A percentile compares a stretch with the other conserved stretches of the same genome.
Evolutionary conservation across 2,888 invertebrate species (phyloP).

Genomic region (Caenorhabditis sulstoni): DNA sequence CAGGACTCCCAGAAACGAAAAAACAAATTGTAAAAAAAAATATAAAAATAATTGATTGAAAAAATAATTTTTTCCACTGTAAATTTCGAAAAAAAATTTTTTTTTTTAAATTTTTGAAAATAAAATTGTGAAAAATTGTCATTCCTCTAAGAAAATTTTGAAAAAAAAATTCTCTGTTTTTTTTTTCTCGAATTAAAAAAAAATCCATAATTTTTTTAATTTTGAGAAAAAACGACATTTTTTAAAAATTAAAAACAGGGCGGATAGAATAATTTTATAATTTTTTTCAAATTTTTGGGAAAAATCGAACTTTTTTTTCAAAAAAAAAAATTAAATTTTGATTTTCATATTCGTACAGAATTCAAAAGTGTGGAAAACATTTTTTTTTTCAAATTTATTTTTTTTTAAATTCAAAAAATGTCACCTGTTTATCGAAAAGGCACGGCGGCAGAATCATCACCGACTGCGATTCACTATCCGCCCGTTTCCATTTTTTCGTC

Average conservation of each 20-base stretch:
- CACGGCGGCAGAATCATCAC: conserved; percentile 20
- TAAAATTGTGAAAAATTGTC: background rate
- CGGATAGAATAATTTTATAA: too few species aligned
- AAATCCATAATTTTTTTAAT: background rate
- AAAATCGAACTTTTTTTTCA: background rate
- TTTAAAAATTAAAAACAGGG: background rate
- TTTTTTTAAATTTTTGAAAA: background rate
- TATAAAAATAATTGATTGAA: too few species aligned
- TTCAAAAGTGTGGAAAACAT: too few species aligned
- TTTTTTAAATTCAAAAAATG: background rate
- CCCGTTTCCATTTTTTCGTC: conserved; percentile 1
- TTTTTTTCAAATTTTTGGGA: background rate
- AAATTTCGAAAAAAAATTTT: background rate
- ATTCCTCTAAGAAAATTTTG: background rate
- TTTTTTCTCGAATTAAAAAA: background rate
- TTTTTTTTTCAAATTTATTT: conserved; percentile 3
- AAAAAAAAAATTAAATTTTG: too few species aligned
- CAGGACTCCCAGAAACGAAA: too few species aligned
- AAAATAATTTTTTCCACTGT: too few species aligned
- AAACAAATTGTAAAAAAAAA: too few species aligned
- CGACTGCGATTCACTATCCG: conserved; percentile 1
- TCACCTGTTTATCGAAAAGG: background rate
- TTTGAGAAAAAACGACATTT: background rate
- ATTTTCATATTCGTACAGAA: too few species aligned
- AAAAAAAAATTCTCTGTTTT: background rate